Evolutionary conservation across 2,888 invertebrate species (phyloP), one percentile per base, ranked within the genome.

Genomic region (Tenodera sinensis): DNA sequence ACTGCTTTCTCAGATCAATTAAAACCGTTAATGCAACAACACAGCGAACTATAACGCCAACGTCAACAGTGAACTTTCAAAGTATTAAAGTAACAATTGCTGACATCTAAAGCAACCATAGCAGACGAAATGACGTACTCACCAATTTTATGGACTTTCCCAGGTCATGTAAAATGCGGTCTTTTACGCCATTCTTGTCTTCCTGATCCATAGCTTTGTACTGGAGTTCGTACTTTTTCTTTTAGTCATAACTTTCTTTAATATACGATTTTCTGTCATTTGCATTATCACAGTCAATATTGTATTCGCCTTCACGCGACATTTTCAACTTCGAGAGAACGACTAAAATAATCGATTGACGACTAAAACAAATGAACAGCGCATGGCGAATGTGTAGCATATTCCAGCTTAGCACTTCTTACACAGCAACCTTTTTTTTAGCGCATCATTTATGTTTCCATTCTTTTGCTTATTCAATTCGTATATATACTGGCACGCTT

Each of bases 71-170:
- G 25, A 71, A 20, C 3, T 20, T 71, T 71, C 54, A 25, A 6
- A 1, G 3, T 20, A 20, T 71, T 71, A 71, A 71, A 71, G 3
- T 20, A 71, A 71, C 25, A 0, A 20, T 20, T 20, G 3, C 42
- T 42, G 42, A 71, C 25, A 71, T 71, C 25, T 71, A 71, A 71
- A 71, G 4, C 20, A 3, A 20, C 8, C 20, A 25, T 25, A 84
- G 9, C 71, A 85, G 20, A 88, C 15, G 28, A 34, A 88, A 27
- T 85, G 34, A 71, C 71, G 84, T 89, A 92, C 93, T 93, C 90
- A 93, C 93, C 92, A 93, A 90, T 91, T 93, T 93, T 91, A 93
- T 93, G 90, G 93, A 93, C 91, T 93, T 93, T 87, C 93, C 93
- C 82, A 93, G 92, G 91, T 93, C 93, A 90, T 93, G 92, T 84